These are phyloP conservation scores for Pemphigus obesinymphae DNA, from an alignment of 1,140 invertebrate species.

Conservation along the genomic window DNA sequence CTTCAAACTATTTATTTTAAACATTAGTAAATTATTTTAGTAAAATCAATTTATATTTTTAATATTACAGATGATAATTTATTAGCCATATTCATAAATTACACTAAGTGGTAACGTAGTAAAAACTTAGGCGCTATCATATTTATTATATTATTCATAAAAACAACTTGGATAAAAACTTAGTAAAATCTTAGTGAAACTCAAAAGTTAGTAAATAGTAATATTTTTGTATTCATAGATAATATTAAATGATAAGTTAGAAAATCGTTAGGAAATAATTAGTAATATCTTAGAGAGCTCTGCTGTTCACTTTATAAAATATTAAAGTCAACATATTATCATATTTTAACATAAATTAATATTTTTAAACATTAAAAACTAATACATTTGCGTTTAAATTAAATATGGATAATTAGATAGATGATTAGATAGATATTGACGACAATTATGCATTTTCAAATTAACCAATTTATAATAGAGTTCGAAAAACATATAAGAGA, in stretches of 20 bases:
- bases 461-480: not conserved
- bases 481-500: not conserved
- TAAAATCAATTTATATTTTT: no score
- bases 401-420: no score
- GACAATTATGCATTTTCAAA: not conserved
- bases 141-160: not conserved
- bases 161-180: not conserved
- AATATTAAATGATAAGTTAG: not conserved
- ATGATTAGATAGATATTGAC: not conserved
- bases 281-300: constrained; percentile 4
- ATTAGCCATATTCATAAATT: not conserved
- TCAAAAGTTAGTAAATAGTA: not conserved
- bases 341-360: not conserved
- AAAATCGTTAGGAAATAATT: not conserved
- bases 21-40: no score
- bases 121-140: not conserved
- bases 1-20: no score
- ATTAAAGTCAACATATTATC: no score
- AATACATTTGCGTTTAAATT: no score
- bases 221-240: constrained; percentile 3
- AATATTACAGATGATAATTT: no score
- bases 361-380: not conserved
- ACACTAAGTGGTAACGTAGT: not conserved
- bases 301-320: no score
- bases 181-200: not conserved